Evolutionary conservation across 2,888 invertebrate species (phyloP).

Genomic region (Drosophila anomalipes): DNA sequence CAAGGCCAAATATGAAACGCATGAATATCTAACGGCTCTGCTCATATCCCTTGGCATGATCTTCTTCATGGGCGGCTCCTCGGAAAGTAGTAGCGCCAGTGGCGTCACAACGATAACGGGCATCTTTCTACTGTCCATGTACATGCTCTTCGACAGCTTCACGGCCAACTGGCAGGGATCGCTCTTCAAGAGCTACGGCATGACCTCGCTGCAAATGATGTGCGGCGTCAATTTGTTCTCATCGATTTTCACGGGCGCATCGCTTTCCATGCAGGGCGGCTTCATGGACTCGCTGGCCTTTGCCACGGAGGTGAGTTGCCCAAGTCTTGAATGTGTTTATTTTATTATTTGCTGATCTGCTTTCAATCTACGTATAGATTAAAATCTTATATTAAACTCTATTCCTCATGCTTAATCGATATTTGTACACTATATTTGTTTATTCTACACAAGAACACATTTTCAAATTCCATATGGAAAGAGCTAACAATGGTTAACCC

Average conservation of each 20-base stretch:
- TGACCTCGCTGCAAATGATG: constrained; percentile 96
- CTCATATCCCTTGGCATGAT: constrained; percentile 97
- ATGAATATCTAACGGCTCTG: constrained; percentile 96
- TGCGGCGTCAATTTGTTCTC: constrained; percentile 98
- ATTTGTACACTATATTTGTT: neutral
- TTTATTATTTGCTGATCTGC: neutral
- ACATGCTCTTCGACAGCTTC: constrained; percentile 98
- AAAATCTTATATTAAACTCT: neutral
- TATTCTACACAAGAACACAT: neutral
- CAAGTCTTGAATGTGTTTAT: neutral
- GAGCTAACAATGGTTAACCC: neutral
- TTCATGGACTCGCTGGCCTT: constrained; percentile 90
- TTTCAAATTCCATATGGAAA: neutral
- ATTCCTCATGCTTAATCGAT: neutral
- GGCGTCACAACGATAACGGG: constrained; percentile 93
- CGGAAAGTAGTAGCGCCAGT: constrained; percentile 88
- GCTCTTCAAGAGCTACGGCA: constrained; percentile 92
- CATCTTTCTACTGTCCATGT: constrained; percentile 92
- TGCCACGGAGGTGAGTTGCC: constrained; percentile 87
- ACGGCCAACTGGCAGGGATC: constrained; percentile 99
- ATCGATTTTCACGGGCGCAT: constrained; percentile 93
- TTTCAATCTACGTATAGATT: neutral
- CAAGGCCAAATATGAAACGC: constrained; percentile 92
- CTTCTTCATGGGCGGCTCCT: constrained; percentile 94
- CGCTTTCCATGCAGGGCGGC: constrained; percentile 94